phyloP scores from a whole-genome alignment of 2,888 invertebrate genomes.

The Chrysomela aeneicollis region DNA sequence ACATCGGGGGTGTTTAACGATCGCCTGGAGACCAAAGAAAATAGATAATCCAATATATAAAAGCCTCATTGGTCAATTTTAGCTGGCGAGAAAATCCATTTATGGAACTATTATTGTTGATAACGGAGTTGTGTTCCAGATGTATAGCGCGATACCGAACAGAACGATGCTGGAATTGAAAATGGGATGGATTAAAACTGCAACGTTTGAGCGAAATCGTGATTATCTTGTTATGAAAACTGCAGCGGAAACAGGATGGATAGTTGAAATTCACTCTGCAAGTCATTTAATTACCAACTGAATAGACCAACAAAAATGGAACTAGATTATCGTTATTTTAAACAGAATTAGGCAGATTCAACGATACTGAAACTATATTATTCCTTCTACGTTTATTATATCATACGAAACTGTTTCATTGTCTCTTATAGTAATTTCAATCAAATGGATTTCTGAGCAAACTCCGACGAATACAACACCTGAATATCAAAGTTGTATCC shows the following conservation, averaged over 20 bases:
- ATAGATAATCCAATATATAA: constrained; percentile 15
- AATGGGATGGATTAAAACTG: constrained; percentile 9
- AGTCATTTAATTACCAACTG: background rate
- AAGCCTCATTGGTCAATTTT: constrained; percentile 22
- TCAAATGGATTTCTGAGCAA: no score
- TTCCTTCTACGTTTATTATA: no score
- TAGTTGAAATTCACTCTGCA: background rate
- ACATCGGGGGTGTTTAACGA: constrained; percentile 16
- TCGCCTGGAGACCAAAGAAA: constrained; percentile 10
- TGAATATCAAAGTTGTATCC: no score
- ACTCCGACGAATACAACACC: no score
- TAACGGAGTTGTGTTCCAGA: constrained; percentile 19
- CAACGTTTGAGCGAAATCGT: background rate
- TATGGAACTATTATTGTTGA: constrained; percentile 28
- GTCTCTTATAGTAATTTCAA: no score
- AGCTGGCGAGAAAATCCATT: constrained; percentile 25
- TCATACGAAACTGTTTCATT: no score
- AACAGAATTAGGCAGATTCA: no score
- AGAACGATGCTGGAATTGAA: constrained; percentile 14
- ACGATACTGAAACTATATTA: no score
- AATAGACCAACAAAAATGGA: no score
- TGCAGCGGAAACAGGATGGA: background rate
- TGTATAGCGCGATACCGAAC: constrained; percentile 20
- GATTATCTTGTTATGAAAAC: background rate
- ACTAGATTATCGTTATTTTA: background rate